Percentiles rank a stretch among this genome's conserved stretches.
Evolutionary conservation across 2,113 vertebrate species (phyloP).

Genomic region (Pithys albifrons): DNA sequence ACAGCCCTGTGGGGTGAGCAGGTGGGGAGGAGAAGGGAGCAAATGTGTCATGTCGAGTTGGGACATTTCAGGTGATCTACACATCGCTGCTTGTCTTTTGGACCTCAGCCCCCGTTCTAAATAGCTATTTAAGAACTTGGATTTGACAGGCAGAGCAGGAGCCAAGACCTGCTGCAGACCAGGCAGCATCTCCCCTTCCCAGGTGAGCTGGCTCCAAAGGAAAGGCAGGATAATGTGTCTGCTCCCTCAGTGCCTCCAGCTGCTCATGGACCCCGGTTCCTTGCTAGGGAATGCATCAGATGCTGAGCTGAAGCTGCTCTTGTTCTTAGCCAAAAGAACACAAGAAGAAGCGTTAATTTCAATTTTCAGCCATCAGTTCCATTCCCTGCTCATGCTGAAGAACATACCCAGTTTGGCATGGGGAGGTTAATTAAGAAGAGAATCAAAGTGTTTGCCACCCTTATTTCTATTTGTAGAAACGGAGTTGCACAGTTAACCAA

Average conservation of each 20-base stretch:
- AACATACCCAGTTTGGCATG: background rate
- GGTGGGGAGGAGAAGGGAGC: constrained; percentile 14
- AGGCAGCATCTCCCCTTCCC: constrained; percentile 13
- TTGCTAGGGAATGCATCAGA: background rate
- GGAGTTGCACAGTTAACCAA: background rate
- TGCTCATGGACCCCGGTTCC: background rate
- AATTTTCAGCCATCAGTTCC: background rate
- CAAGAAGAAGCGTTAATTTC: background rate
- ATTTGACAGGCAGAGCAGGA: constrained; percentile 38
- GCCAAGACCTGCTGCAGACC: constrained; percentile 35
- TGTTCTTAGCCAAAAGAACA: constrained; percentile 1
- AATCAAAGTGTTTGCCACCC: background rate
- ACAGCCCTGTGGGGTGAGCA: constrained; percentile 13
- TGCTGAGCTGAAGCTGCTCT: background rate
- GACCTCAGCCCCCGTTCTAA: constrained; percentile 23
- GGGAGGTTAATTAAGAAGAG: background rate
- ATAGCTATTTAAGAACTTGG: constrained; percentile 43
- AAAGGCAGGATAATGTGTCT: background rate
- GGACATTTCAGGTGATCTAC: constrained; percentile 42
- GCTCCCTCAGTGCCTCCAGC: background rate
- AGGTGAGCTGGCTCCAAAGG: background rate
- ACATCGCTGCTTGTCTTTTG: background rate
- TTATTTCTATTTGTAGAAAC: constrained; percentile 12
- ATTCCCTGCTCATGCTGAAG: background rate
- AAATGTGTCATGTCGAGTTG: background rate